Evolutionary conservation across 2,888 invertebrate genomes (phyloP).

Genomic region (Flexamia atlantica): DNA sequence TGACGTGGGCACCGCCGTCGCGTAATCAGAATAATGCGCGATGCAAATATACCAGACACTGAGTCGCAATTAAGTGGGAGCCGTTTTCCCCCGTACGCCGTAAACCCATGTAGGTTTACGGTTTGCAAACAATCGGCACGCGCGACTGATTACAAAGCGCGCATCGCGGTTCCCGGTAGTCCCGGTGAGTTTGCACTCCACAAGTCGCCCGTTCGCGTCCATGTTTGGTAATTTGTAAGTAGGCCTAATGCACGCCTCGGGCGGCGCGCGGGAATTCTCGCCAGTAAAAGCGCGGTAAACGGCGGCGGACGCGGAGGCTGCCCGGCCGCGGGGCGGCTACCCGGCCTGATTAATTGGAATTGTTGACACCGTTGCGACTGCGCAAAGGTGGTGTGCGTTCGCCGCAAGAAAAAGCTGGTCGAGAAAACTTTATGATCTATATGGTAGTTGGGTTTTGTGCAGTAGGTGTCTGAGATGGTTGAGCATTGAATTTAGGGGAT

Average conservation of each 20-base stretch:
- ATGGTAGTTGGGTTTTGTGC: no score
- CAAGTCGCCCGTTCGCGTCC: constrained; percentile 1
- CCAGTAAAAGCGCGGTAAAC: constrained; percentile 33
- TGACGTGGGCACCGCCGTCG: neutral
- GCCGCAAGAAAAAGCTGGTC: no score
- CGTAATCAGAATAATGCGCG: neutral
- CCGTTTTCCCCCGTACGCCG: constrained; percentile 18
- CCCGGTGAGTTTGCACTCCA: constrained; percentile 21
- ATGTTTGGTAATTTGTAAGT: constrained; percentile 43
- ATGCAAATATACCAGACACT: constrained; percentile 10
- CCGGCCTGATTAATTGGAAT: constrained; percentile 13
- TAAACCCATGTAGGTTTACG: constrained; percentile 43
- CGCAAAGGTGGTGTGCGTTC: neutral
- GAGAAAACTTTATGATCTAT: no score
- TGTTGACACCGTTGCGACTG: neutral
- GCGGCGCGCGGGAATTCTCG: neutral
- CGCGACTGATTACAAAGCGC: constrained; percentile 16
- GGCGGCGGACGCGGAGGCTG: neutral
- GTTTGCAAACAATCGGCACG: constrained; percentile 40
- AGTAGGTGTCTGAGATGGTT: no score
- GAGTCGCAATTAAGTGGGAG: constrained; percentile 28
- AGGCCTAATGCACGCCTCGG: constrained; percentile 15
- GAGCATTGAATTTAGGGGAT: no score
- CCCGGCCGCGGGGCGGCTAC: neutral
- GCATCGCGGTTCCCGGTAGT: constrained; percentile 28